Evolutionary conservation across 2,797 vertebrate genomes (phyloP).

Genomic region (Pterois miles): DNA sequence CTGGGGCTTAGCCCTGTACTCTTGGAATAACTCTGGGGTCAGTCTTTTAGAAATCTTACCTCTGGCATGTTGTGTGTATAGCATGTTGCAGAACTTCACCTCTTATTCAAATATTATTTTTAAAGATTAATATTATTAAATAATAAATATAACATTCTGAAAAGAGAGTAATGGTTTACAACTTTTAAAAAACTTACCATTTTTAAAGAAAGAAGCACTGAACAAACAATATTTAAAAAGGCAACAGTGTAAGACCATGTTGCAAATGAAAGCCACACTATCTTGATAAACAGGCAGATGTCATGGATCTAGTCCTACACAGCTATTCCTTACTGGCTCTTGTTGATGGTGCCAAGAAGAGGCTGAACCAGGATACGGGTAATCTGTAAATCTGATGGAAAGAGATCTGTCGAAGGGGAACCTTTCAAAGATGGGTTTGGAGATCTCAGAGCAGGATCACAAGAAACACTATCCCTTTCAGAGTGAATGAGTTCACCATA

Average conservation of each 20-base stretch:
- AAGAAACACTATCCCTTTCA: constrained; percentile 40
- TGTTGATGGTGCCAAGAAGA: constrained; percentile 41
- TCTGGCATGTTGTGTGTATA: not conserved
- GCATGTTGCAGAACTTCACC: not conserved
- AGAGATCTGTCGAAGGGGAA: constrained; percentile 50
- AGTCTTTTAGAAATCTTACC: not conserved
- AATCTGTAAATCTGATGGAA: constrained; percentile 71
- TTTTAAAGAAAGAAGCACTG: not conserved
- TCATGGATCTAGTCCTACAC: constrained; percentile 26
- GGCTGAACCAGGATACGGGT: constrained; percentile 30
- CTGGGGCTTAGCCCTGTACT: not conserved
- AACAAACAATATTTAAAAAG: constrained; percentile 21
- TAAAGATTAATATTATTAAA: not conserved
- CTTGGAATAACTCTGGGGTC: not conserved
- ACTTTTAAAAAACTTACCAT: not conserved
- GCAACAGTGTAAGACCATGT: not conserved
- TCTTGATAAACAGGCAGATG: constrained; percentile 39
- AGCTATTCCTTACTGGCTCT: constrained; percentile 36
- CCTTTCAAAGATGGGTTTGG: constrained; percentile 36
- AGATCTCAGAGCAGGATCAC: constrained; percentile 47
- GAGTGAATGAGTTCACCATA: constrained; percentile 38
- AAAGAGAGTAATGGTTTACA: not conserved
- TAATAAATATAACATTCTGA: not conserved
- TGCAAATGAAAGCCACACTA: constrained; percentile 38
- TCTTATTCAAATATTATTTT: not conserved